Base-by-base conservation (phyloP, 2,797 vertebrate species). In the Ctenosaura bakeri region DNA sequence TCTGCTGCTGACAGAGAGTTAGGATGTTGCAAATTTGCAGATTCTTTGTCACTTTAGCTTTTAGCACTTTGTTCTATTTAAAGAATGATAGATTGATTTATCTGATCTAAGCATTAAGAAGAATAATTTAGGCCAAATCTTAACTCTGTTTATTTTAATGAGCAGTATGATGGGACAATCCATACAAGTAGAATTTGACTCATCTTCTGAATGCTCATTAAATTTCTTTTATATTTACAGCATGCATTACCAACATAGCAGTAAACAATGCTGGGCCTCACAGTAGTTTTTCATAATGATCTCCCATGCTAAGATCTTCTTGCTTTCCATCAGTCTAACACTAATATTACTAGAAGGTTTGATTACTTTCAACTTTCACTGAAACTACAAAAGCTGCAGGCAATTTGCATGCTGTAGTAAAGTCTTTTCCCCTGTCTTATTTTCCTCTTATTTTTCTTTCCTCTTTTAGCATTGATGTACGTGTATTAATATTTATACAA, bases 401-500 rank as follows among this genome's bases (percentile, higher is more conserved):
- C 10, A 88, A 52, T 83, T 86, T 56, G 54, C 8, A 66, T 18
- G 50, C 42, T 92, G 89, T n/a, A 89, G 50, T 81, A 79, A 50
- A 9, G 85, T 83, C 42, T 16, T 32, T 86, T 20, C 12, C 3
- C 54, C 54, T 16, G 3, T 4, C 42, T 46, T 46, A 10, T 54
- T 16, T 56, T 66, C 76, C 46, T 77, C 8, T 29, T 26, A n/a
- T 50, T 38, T 46, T 81, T 20, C 32, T 50, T 12, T 79, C 86
- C 83, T 94, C 3, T 13, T 69, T 85, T 90, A 85, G 62, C 89
- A 81, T 82, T 92, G 56, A 90, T 83, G 88, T 29, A 3, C 18
- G 80, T 87, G 8, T 85, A 81, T 89, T 93, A 90, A 79, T 90
- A 92, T 90, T 94, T 90, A 86, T 69, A 86, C 6, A 91, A 92